Base-by-base conservation (phyloP, 1,140 invertebrate genomes). In the Neodiprion virginianus region DNA sequence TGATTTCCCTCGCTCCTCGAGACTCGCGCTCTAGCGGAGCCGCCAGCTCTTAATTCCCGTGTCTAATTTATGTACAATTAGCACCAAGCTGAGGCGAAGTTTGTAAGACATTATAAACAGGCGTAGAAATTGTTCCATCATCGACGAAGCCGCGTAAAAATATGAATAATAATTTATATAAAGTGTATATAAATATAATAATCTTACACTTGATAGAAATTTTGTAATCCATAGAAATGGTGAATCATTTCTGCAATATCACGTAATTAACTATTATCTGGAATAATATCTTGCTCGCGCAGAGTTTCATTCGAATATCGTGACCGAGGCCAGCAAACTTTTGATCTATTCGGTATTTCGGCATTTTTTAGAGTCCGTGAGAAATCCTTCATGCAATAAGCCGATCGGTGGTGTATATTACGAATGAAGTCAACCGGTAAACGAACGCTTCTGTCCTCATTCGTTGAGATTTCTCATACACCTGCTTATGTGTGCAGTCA, bases 1-100 rank as follows among this genome's bases (percentile, higher is more conserved):
- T 61, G n/a, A 14, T 61, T 61, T 17, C 28, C 28, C 53, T 61
- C n/a, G 53, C 11, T 12, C 4, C 53, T 5, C 11, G 53, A 61
- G 4, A 61, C 11, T 14, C 8, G 53, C 53, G 53, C 11, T 61
- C 53, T 8, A 8, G 53, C 53, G 8, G 3, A 61, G 53, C 53
- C 53, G 53, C n/a, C n/a, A 7, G 53, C 53, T 61, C 53, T 9
- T 61, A 61, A 61, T 61, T 61, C 53, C 28, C 28, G 53, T 17
- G n/a, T 61, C 53, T 61, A 61, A 61, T 61, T 61, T 61, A 61
- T 17, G 53, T 61, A 14, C n/a, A 61, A 61, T 61, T 61, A 14
- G 53, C 53, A 8, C 11, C 53, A 61, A 4, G 53, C n/a, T 61
- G 3, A 61, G 8, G 11, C n/a, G 7, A 12, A 61, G 53, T 0